Evolutionary conservation across 2,888 invertebrate species (phyloP), one percentile per base, ranked within the genome.

Genomic region (Athrips mouffetella): DNA sequence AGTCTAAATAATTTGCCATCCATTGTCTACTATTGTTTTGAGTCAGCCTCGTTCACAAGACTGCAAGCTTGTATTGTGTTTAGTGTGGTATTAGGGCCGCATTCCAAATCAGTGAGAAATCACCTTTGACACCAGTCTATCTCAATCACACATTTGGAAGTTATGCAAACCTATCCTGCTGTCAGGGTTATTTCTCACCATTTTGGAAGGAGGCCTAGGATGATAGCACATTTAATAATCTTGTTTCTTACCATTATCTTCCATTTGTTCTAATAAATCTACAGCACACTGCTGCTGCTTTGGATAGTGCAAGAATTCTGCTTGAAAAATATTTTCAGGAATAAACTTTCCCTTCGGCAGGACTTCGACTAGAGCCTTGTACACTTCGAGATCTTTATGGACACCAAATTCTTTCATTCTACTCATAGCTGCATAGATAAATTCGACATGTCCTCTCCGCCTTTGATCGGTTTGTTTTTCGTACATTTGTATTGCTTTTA

Each of bases 231-330:
- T n/a, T n/a, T 13, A 31, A 20, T 16, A 48, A 30, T 23, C 5
- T 5, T 42, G 46, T 48, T 64, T 62, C 64, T 62, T 81, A 94
- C 96, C 94, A 78, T 96, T 93, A 59, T 94, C 91, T 89, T 99
- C 98, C 99, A 99, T 99, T 89, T 97, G 94, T 63, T 96, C 94
- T 20, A 98, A 81, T 45, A 99, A 73, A 72, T 95, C 95, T n/a
- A 98, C 92, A 30, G 94, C 94, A 79, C 97, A 96, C 55, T 97
- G 94, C 67, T 99, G 99, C 69, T 99, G 99, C 73, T 96, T 96
- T 0, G 98, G 98, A 85, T 95, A 98, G 76, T 98, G 97, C 92
- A 94, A 91, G 64, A 98, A 95, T 77, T 97, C 96, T 0, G 93
- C 92, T 89, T 98, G 96, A 77, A 96, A 92, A 35, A 93, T 82